These are phyloP conservation scores for Microplitis mediator DNA, from an alignment of 1,140 invertebrate genomes.

Conservation along the genomic window DNA sequence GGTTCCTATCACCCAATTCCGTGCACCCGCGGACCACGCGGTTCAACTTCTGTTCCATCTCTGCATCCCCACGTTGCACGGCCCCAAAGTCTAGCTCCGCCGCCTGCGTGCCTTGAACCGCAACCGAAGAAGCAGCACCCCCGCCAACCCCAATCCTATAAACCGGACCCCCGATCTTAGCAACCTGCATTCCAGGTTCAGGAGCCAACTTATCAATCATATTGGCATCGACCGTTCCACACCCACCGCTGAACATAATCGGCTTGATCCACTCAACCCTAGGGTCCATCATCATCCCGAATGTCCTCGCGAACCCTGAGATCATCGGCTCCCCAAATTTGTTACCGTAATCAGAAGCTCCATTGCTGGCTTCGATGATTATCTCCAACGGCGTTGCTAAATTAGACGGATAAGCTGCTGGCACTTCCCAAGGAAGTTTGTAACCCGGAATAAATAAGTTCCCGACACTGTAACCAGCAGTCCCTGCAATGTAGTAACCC, in stretches of 20 bases:
- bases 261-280: constrained; percentile 95
- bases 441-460: constrained; percentile 93
- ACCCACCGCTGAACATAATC: constrained; percentile 97
- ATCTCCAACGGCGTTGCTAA: constrained; percentile 89
- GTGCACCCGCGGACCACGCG: constrained; percentile 90
- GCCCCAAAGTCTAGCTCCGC: constrained; percentile 92
- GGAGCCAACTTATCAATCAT: constrained; percentile 78
- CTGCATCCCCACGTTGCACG: constrained; percentile 95
- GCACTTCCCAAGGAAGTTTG: constrained; percentile 85
- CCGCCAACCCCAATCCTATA: constrained; percentile 97
- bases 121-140: constrained; percentile 94
- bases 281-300: constrained; percentile 73
- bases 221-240: constrained; percentile 85
- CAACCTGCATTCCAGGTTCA: constrained; percentile 79
- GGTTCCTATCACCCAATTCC: constrained; percentile 82
- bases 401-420: constrained; percentile 80
- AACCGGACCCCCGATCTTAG: constrained; percentile 95
- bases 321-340: constrained; percentile 98
- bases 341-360: constrained; percentile 98
- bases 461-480: constrained; percentile 95
- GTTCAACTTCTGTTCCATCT: constrained; percentile 98
- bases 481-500: constrained; percentile 91
- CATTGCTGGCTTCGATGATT: constrained; percentile 94
- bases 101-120: constrained; percentile 86
- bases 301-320: constrained; percentile 88